phyloP scores from a whole-genome alignment of 2,797 vertebrate genomes.

The Melanotaenia parkinsoni region DNA sequence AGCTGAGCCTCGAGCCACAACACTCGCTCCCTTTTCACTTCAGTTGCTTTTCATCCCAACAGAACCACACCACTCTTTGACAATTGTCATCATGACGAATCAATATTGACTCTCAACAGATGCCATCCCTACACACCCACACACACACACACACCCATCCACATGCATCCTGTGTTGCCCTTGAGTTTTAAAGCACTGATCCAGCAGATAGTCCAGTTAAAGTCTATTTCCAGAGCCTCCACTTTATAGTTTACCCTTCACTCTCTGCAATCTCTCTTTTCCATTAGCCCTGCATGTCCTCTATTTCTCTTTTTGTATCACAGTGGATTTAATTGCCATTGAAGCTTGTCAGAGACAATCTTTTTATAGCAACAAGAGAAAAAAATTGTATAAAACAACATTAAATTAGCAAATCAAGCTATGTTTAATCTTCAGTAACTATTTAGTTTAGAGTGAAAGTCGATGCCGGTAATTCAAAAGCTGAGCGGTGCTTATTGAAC shows the following conservation, averaged over 20 bases:
- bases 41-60: slow-evolving; percentile 65
- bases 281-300: slow-evolving; percentile 30
- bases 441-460: neutral
- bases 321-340: slow-evolving; percentile 24
- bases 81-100: slow-evolving; percentile 78
- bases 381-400: slow-evolving; percentile 12
- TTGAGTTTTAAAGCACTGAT: slow-evolving; percentile 71
- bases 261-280: slow-evolving; percentile 20
- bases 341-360: slow-evolving; percentile 12
- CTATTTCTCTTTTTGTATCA: slow-evolving; percentile 8
- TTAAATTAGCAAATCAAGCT: neutral
- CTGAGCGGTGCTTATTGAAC: neutral
- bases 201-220: slow-evolving; percentile 56
- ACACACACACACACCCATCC: neutral
- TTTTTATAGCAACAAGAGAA: slow-evolving; percentile 2
- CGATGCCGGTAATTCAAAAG: neutral
- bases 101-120: slow-evolving; percentile 69
- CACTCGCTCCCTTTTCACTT: slow-evolving; percentile 62
- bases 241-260: slow-evolving; percentile 43
- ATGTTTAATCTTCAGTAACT: neutral
- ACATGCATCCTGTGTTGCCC: slow-evolving; percentile 33
- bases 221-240: slow-evolving; percentile 45
- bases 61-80: slow-evolving; percentile 64
- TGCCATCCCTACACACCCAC: neutral
- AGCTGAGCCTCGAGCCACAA: slow-evolving; percentile 62